phyloP scores from a whole-genome alignment of 2,113 vertebrate genomes.

The Lycocorax pyrrhopterus region DNA sequence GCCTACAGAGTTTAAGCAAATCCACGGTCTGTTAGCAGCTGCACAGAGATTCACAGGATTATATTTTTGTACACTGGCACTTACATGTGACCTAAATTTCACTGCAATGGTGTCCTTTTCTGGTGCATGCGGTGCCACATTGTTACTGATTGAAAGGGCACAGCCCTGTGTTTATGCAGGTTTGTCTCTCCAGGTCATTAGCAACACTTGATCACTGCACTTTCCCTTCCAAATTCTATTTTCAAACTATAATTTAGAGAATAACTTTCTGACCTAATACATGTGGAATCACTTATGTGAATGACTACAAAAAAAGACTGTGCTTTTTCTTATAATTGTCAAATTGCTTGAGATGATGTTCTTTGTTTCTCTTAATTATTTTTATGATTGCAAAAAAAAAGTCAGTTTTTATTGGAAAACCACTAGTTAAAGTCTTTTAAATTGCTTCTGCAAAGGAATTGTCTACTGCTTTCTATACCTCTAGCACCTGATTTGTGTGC shows the following conservation, averaged over 20 bases:
- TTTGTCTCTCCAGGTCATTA: neutral
- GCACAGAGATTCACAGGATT: neutral
- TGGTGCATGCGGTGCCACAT: neutral
- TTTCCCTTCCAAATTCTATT: neutral
- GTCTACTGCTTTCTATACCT: neutral
- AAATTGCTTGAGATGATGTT: neutral
- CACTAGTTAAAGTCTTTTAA: conserved; percentile 9
- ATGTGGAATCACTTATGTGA: neutral
- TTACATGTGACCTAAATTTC: neutral
- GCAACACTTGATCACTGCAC: neutral
- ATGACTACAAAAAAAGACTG: neutral
- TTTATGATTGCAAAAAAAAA: neutral
- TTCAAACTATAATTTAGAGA: neutral
- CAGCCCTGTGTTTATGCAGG: neutral
- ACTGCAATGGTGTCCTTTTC: neutral
- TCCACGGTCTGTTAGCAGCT: neutral
- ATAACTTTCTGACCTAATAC: neutral
- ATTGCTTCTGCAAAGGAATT: neutral
- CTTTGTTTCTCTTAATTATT: conserved; percentile 2
- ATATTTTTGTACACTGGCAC: neutral
- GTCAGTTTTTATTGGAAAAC: neutral
- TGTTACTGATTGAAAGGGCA: neutral
- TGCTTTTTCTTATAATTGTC: neutral
- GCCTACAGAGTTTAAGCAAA: neutral
- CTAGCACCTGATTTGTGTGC: conserved; percentile 56